Base-by-base conservation (phyloP, 2,888 invertebrate genomes). In the Pocota personata region DNA sequence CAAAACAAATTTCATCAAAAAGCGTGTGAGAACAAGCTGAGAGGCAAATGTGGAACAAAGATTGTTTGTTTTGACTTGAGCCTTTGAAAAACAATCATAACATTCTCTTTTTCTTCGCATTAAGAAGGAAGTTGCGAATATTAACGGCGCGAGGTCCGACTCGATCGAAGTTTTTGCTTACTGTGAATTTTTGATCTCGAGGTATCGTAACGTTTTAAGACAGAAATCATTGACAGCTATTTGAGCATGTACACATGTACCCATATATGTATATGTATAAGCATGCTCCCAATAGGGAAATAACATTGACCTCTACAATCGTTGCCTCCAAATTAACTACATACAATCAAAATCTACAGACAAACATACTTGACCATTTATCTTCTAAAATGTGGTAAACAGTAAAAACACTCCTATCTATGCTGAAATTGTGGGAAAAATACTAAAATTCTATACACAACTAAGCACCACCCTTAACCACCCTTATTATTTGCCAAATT, bases 401-500 rank as follows among this genome's bases (percentile, higher is more conserved):
- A 66, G 67, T 77, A 71, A 72, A 72, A 72, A 64, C 55, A 72
- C 52, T 78, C 43, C 72, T 78, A 83, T 83, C 82, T 72, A 48
- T 66, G 27, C 66, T 67, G 46, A 66, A 78, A 77, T 77, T 77
- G 78, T 80, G 64, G 66, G 66, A 72, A 72, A 77, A 58, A 72
- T 73, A 72, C 64, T 72, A 77, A 82, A 82, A 72, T 72, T 43
- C 82, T 64, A 77, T 52, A 58, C 57, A 77, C 71, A 83, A 72
- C 82, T 72, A 67, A 78, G 71, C 50, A 50, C 52, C 50, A 58
- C 57, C 82, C 69, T 71, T 46, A 77, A 46, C 77, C 72, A 82
- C 66, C 78, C 82, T 82, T 77, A 77, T 82, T 82, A 82, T 82
- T 82, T 82, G 66, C 72, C 48, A 77, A 82, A 82, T 82, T 77